These are phyloP conservation scores for Octopus sinensis DNA, from an alignment of 1,140 invertebrate genomes.

Conservation along the genomic window DNA sequence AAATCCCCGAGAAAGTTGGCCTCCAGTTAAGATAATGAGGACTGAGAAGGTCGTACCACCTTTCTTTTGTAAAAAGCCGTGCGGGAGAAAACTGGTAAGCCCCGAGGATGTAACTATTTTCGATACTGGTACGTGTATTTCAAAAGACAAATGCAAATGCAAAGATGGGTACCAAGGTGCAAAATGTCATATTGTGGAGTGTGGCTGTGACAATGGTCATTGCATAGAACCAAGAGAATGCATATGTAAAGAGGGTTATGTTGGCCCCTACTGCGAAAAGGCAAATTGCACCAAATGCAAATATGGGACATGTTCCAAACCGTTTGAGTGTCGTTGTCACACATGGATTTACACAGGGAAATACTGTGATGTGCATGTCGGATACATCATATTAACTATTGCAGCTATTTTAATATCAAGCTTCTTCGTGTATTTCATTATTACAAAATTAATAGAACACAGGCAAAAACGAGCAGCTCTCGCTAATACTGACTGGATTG, in stretches of 20 bases:
- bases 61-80: conserved; percentile 26
- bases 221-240: conserved; percentile 25
- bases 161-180: conserved; percentile 25
- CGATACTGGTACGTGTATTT: conserved; percentile 26
- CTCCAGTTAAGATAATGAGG: not conserved
- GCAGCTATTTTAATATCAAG: not conserved
- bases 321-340: not conserved
- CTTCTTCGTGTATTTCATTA: not conserved
- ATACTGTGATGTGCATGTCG: not conserved
- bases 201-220: conserved; percentile 27
- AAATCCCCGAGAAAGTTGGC: conserved; percentile 13
- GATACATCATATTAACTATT: not conserved
- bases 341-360: not conserved
- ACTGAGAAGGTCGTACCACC: conserved; percentile 26
- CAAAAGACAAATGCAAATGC: conserved; percentile 23
- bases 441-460: not conserved
- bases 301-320: not conserved
- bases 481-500: not conserved
- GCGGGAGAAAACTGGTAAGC: conserved; percentile 24
- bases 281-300: conserved; percentile 19
- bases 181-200: conserved; percentile 25
- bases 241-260: conserved; percentile 28
- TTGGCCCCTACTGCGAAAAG: conserved; percentile 21
- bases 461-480: not conserved
- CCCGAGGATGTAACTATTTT: conserved; percentile 27